Conservation (phyloP, 1,140 invertebrate species). For the Mactra quadrangularis region DNA sequence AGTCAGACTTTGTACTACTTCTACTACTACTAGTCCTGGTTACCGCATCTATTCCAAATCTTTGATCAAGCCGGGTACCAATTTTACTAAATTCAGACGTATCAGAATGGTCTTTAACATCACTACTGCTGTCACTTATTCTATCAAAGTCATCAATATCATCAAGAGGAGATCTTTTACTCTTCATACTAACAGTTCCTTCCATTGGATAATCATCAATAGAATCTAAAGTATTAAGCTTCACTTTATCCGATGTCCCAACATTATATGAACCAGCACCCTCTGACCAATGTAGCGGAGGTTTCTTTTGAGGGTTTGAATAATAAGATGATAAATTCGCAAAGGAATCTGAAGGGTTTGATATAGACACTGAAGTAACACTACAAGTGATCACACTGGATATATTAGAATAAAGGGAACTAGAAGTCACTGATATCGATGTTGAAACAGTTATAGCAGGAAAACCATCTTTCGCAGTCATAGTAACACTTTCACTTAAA, state of each 20-base stretch:
- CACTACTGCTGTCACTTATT: slow-evolving; percentile 50
- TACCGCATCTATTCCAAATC: neutral
- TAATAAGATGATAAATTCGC: neutral
- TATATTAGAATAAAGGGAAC: neutral
- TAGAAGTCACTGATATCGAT: neutral
- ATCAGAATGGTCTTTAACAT: slow-evolving; percentile 45
- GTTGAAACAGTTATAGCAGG: neutral
- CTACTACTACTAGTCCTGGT: slow-evolving; percentile 56
- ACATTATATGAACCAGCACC: slow-evolving; percentile 16
- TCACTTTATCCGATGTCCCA: neutral
- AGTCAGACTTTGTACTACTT: slow-evolving; percentile 72
- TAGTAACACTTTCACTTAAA: slow-evolving; percentile 48
- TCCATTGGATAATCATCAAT: slow-evolving; percentile 65
- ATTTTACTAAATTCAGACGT: slow-evolving; percentile 8
- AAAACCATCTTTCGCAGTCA: too few relatives aligned
- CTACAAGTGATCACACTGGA: slow-evolving; percentile 1
- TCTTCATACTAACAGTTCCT: slow-evolving; percentile 35
- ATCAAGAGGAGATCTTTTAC: slow-evolving; percentile 55
- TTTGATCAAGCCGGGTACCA: neutral
- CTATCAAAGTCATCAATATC: slow-evolving; percentile 67
- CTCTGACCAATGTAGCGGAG: slow-evolving; percentile 23
- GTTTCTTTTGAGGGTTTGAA: neutral
- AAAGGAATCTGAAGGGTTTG: neutral
- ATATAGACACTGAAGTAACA: neutral
- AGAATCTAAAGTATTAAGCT: slow-evolving; percentile 54